Conservation (phyloP, 2,113 vertebrate species). For the Xenopus borealis region DNA sequence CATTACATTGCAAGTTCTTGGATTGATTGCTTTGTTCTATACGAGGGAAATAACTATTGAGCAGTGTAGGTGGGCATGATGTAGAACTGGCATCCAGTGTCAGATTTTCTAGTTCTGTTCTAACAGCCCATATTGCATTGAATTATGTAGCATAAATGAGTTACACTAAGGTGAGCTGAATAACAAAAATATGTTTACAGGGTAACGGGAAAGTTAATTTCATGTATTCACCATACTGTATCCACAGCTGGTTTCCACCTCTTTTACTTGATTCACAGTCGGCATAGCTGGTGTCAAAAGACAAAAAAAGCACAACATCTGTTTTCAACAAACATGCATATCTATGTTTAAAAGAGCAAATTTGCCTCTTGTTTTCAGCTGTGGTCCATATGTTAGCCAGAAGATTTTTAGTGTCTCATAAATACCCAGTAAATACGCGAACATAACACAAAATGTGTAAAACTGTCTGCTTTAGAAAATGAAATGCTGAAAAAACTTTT, state of each 20-base stretch:
- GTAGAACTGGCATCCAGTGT: too few relatives aligned
- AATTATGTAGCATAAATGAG: too few relatives aligned
- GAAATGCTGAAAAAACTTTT: slow-evolving; percentile 23
- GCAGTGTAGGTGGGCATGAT: too few relatives aligned
- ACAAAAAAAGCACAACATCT: slow-evolving; percentile 48
- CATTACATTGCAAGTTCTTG: too few relatives aligned
- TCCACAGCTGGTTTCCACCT: slow-evolving; percentile 19
- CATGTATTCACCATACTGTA: not conserved
- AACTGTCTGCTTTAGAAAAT: slow-evolving; percentile 37
- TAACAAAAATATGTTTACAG: not conserved
- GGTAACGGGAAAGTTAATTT: not conserved
- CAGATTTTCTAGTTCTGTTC: too few relatives aligned
- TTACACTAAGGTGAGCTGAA: too few relatives aligned
- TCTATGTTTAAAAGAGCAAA: slow-evolving; percentile 44
- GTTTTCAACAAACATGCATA: slow-evolving; percentile 55
- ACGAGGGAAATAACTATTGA: too few relatives aligned
- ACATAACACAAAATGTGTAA: slow-evolving; percentile 34
- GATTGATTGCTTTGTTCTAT: too few relatives aligned
- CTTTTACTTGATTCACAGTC: slow-evolving; percentile 41
- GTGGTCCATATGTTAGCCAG: slow-evolving; percentile 50
- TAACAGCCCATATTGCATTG: too few relatives aligned
- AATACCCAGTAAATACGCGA: slow-evolving; percentile 41
- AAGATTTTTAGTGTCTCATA: not conserved
- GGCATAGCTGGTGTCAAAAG: slow-evolving; percentile 48
- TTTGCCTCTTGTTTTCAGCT: slow-evolving; percentile 51